Base-by-base conservation (phyloP, 1,140 invertebrate genomes). In the Scaptomyza pallida region DNA sequence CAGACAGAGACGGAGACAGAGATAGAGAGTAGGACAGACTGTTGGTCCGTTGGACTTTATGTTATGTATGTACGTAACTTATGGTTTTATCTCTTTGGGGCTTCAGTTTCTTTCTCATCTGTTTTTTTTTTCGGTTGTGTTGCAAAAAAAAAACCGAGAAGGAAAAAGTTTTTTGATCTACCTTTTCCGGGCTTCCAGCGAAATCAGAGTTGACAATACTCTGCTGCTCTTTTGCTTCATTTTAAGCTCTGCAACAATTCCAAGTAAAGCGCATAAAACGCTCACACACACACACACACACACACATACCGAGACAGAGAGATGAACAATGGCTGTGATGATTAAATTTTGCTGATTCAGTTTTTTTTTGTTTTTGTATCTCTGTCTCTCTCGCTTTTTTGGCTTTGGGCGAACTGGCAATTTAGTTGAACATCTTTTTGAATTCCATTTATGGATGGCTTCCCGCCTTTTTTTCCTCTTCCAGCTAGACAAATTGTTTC, bases 301-400 rank as follows among this genome's bases (percentile, higher is more conserved):
- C 15, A 45, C 1, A 52, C 16, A 52, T n/a, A n/a, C n/a, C n/a
- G 12, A 48, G 55, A 51, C 37, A 62, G 40, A 65, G 33, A 21
- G 6, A 9, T 16, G n/a, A 37, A 21, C n/a, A 52, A 61, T 19
- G 21, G 26, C 60, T 16, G 47, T 74, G 78, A 65, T 86, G 80
- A 85, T 85, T 80, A 85, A 86, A 73, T 86, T 85, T 64, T 72
- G 59, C 56, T 77, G 80, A 85, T 80, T 85, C 80, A 80, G 74
- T 59, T 73, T 54, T 59, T 63, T 55, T 23, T n/a, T 33, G 16
- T 6, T 37, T 35, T 52, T 37, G 44, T 57, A 64, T 64, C 51
- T 55, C 26, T 21, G 19, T n/a, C n/a, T n/a, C n/a, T n/a, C n/a
- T n/a, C n/a, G n/a, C n/a, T 30, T 30, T 6, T 64, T 56, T 44